Evolutionary conservation across 2,797 vertebrate species (phyloP).

Genomic region (Gambusia yucatana): DNA sequence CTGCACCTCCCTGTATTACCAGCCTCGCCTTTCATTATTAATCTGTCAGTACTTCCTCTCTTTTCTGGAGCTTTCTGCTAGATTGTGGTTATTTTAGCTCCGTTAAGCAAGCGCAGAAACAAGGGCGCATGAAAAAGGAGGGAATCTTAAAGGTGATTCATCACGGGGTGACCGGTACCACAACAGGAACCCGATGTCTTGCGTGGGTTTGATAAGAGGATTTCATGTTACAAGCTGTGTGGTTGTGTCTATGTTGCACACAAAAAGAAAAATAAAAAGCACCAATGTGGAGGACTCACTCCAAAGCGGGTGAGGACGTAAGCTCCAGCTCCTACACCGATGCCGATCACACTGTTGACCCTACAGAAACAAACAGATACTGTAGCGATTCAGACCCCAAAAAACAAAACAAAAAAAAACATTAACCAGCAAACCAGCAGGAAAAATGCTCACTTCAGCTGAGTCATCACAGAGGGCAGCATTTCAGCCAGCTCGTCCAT

Average conservation of each 20-base stretch:
- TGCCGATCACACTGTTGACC: constrained; percentile 91
- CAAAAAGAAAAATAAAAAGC: background rate
- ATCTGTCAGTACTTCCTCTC: constrained; percentile 40
- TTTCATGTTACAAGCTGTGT: constrained; percentile 35
- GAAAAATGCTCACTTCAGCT: constrained; percentile 86
- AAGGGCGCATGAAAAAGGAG: constrained; percentile 31
- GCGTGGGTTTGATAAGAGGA: constrained; percentile 41
- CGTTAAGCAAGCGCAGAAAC: constrained; percentile 25
- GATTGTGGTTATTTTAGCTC: constrained; percentile 55
- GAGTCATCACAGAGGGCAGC: constrained; percentile 91
- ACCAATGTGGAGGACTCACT: constrained; percentile 81
- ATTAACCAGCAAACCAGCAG: constrained; percentile 10
- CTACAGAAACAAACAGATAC: constrained; percentile 74
- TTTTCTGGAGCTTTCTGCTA: constrained; percentile 48
- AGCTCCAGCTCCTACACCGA: constrained; percentile 95
- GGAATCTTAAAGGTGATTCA: constrained; percentile 54
- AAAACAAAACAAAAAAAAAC: background rate
- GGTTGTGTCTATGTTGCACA: constrained; percentile 4
- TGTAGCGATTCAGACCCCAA: background rate
- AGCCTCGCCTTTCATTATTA: constrained; percentile 48
- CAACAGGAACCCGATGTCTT: constrained; percentile 31
- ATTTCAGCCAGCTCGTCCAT: constrained; percentile 97
- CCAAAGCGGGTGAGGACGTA: constrained; percentile 92
- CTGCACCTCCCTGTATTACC: constrained; percentile 21
- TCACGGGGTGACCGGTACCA: constrained; percentile 26